phyloP scores from a whole-genome alignment of 2,888 invertebrate genomes.

The Sarcophaga caerulescens region DNA sequence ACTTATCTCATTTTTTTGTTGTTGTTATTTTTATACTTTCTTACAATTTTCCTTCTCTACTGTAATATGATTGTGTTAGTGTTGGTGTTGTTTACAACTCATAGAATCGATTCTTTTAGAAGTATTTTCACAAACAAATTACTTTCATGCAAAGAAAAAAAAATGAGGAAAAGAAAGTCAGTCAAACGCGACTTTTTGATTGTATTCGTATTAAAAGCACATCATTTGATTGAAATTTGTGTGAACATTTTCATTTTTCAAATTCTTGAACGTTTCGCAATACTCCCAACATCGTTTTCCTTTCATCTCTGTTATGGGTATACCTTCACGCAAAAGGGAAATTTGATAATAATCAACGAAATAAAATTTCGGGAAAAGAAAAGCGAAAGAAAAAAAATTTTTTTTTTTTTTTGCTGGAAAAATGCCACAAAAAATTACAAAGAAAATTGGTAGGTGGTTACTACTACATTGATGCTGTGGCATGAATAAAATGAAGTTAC shows the following conservation, averaged over 20 bases:
- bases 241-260: slow-evolving; percentile 1
- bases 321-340: slow-evolving; percentile 26
- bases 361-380: background rate
- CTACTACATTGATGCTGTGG: background rate
- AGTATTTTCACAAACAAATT: background rate
- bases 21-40: too few relatives aligned
- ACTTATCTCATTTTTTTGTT: too few relatives aligned
- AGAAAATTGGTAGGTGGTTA: slow-evolving; percentile 6
- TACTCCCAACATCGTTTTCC: background rate
- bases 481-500: background rate
- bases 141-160: background rate
- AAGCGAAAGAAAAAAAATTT: background rate
- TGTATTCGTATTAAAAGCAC: slow-evolving; percentile 39
- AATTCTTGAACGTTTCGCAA: too few relatives aligned
- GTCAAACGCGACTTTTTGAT: slow-evolving; percentile 46
- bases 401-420: background rate
- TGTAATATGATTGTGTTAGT: too few relatives aligned
- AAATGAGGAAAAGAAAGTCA: background rate
- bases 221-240: slow-evolving; percentile 56
- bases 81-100: background rate
- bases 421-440: background rate
- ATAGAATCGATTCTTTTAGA: background rate
- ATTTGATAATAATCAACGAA: slow-evolving; percentile 25
- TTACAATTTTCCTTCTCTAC: too few relatives aligned
- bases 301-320: background rate